Evolutionary conservation across 2,797 vertebrate species (phyloP), one percentile per base, ranked within the genome.

Genomic region (Anas bernieri): DNA sequence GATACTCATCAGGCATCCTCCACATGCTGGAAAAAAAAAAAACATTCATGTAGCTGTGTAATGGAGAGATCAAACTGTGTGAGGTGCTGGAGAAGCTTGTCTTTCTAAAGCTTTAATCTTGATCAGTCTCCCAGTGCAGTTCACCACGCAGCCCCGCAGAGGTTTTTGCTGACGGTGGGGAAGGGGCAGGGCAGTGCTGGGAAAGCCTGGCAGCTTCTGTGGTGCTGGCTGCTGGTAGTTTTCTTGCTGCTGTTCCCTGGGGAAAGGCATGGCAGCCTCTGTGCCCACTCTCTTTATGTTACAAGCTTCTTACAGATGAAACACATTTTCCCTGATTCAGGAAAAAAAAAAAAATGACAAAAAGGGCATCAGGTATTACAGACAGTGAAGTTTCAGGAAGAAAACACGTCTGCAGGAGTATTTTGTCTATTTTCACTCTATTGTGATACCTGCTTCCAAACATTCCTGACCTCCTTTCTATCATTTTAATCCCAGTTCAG

Each of bases 371-470:
- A 79, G 96, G 97, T 62, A 92, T 98, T 92, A 97, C 98, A 95
- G 99, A 98, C 8, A 98, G 98, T 46, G 97, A 97, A 12, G 94
- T 97, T 67, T 86, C 61, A 18, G 96, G 97, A 97, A 98, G 98
- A 98, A 93, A 91, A 7, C 92, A 80, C 64, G 72, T 9, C 59
- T 39, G 17, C 46, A 26, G 92, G 97, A 90, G 96, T 96, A 5
- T 30, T 87, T 91, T 16, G 4, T 61, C 13, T 20, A 15, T 39
- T 33, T 75, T 43, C 45, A 12, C 25, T 75, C 28, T 52, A 54
- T 43, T 35, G 3, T 17, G 43, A 5, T 35, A 22, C 4, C 54
- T 80, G 28, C n/a, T 92, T 78, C 52, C 68, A 74, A 10, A 21
- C 23, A 12, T 62, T 66, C n/a, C 59, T 48, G 2, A 82, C 6